phyloP scores from a whole-genome alignment of 2,113 vertebrate species.

The Actinemys pallida region DNA sequence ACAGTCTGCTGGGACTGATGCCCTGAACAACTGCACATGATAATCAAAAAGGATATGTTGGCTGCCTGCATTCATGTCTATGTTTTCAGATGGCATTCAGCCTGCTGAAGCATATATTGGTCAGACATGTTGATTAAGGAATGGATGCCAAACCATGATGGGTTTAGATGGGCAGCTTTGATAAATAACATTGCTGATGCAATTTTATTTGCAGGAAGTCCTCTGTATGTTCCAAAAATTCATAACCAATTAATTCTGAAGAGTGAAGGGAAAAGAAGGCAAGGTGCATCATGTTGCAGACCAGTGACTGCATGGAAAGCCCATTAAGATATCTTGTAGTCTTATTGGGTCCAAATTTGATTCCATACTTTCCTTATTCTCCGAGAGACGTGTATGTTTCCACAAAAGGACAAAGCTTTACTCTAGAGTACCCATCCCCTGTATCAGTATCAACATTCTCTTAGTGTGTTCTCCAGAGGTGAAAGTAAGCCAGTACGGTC shows the following conservation, averaged over 20 bases:
- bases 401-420: background rate
- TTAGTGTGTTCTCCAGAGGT: background rate
- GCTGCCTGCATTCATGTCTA: slow-evolving; percentile 23
- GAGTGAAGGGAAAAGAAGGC: slow-evolving; percentile 42
- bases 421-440: background rate
- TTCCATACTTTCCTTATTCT: background rate
- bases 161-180: slow-evolving; percentile 48
- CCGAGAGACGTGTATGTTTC: background rate
- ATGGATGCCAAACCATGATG: slow-evolving; percentile 32
- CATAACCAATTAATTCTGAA: slow-evolving; percentile 35
- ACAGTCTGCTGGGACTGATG: slow-evolving; percentile 35
- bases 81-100: slow-evolving; percentile 49
- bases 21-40: slow-evolving; percentile 18
- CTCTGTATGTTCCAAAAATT: slow-evolving; percentile 36
- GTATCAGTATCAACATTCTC: background rate
- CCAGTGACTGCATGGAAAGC: background rate
- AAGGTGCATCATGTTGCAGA: background rate
- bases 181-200: slow-evolving; percentile 34
- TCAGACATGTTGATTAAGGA: background rate
- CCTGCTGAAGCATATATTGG: slow-evolving; percentile 9
- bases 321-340: background rate
- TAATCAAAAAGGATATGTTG: slow-evolving; percentile 40
- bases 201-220: slow-evolving; percentile 35
- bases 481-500: too few species aligned
- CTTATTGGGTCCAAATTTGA: background rate